phyloP scores from a whole-genome alignment of 2,113 vertebrate species.

The Emydocephalus ijimae region DNA sequence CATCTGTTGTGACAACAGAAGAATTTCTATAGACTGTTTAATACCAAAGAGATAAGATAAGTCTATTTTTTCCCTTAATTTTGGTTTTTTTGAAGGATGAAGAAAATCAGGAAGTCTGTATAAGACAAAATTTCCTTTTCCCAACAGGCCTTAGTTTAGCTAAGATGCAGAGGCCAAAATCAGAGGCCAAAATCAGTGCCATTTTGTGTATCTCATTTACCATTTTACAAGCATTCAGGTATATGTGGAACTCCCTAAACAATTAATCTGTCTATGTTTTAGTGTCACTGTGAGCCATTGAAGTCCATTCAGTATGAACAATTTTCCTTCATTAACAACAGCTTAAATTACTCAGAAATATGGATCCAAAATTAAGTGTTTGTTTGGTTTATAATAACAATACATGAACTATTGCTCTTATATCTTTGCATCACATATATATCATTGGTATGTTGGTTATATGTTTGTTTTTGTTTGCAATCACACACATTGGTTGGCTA shows the following conservation, averaged over 20 bases:
- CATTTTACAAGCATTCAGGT: background rate
- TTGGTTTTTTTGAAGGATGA: slow-evolving; percentile 33
- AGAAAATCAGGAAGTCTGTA: background rate
- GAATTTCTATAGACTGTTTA: slow-evolving; percentile 48
- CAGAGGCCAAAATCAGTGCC: background rate
- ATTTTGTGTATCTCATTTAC: background rate
- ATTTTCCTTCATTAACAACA: background rate
- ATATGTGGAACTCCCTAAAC: background rate
- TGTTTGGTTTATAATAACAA: background rate
- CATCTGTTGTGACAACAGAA: slow-evolving; percentile 39
- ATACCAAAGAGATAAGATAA: slow-evolving; percentile 24
- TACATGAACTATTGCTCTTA: background rate
- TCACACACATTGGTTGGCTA: background rate
- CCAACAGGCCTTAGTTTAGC: background rate
- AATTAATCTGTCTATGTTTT: background rate
- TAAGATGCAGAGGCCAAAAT: background rate
- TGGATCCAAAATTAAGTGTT: background rate
- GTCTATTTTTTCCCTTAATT: slow-evolving; percentile 2
- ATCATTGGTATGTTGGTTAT: background rate
- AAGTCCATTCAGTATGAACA: background rate
- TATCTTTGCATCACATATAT: background rate
- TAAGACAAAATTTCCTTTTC: background rate
- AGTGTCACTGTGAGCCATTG: background rate
- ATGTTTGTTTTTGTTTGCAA: background rate
- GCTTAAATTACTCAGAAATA: background rate